Evolutionary conservation across 1,140 invertebrate species (phyloP).

Genomic region (Mamestra configurata): DNA sequence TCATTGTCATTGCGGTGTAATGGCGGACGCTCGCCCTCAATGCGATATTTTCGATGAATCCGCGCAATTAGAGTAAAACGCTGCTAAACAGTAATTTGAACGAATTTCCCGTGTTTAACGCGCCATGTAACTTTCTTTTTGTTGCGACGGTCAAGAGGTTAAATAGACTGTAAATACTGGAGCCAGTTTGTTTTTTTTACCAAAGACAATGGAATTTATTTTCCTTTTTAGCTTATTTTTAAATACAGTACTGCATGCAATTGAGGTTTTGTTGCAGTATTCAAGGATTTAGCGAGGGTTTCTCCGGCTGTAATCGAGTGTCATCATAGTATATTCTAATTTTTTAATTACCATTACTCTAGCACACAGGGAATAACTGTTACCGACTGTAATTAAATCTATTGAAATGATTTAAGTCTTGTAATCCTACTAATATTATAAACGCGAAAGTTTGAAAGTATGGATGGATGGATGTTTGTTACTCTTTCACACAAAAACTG

Average conservation of each 20-base stretch:
- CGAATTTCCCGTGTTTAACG: conserved; percentile 78
- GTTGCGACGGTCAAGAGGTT: conserved; percentile 68
- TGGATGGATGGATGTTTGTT: too few relatives aligned
- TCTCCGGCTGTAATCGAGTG: neutral
- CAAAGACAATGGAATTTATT: conserved; percentile 35
- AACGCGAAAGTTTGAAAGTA: too few relatives aligned
- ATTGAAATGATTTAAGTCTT: too few relatives aligned
- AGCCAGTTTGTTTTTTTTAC: conserved; percentile 34
- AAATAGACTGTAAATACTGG: conserved; percentile 81
- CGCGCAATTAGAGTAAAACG: conserved; percentile 82
- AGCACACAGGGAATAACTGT: too few relatives aligned
- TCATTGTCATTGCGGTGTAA: conserved; percentile 73
- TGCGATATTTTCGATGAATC: conserved; percentile 73
- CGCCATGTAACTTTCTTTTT: conserved; percentile 83
- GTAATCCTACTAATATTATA: too few relatives aligned
- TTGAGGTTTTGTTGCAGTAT: neutral
- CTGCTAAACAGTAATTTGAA: conserved; percentile 80
- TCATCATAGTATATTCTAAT: neutral
- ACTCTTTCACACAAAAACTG: too few relatives aligned
- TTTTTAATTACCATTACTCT: too few relatives aligned
- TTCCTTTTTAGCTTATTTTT: conserved; percentile 13
- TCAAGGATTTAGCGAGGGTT: neutral
- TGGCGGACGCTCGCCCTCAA: conserved; percentile 64
- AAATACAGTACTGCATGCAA: conserved; percentile 31
- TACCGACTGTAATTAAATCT: too few relatives aligned